Evolutionary conservation across 2,888 invertebrate genomes (phyloP), one percentile per base, ranked within the genome.

Genomic region (Nemoura dubitans): DNA sequence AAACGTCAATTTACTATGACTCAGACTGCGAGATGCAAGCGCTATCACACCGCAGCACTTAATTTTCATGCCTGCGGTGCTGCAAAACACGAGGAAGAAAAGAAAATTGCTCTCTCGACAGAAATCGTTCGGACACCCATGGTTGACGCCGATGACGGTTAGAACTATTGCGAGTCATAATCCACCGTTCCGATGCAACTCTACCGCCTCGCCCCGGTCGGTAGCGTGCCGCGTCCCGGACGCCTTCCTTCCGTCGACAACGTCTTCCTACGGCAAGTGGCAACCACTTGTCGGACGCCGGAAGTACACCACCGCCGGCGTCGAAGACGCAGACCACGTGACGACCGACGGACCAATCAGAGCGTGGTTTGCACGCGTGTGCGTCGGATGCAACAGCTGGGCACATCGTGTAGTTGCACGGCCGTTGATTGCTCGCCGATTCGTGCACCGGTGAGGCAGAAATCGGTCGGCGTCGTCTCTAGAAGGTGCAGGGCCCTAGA

Each of bases 171-270:
- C 36, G 36, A 36, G 36, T 36, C 36, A 36, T 59, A 59, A 10
- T 59, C 16, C 59, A 59, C 59, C 59, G 14, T 59, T 59, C 59
- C 59, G 59, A 59, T 59, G 59, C 59, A 59, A 59, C 21, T 3
- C 59, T 16, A 21, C 59, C 21, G 59, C 59, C 21, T 59, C 21
- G 59, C 21, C 14, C 59, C 59, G 59, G 59, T 21, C 59, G 36
- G 36, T 36, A 59, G 16, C 59, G 59, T 59, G 59, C 21, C 21
- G 14, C 59, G 59, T 21, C 14, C 59, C 59, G 59, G 59, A 59
- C 59, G 36, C 59, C 59, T 59, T 59, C 59, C 59, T 59, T 59
- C 59, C 59, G 59, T 59, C 59, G 59, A 59, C 59, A 59, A 21
- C 59, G 59, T 59, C 59, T 59, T 21, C 16, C 59, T 21, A 59